Conservation (phyloP, 37 sponge, comb jelly and placozoan genomes). For the Halichondria panicea region DNA sequence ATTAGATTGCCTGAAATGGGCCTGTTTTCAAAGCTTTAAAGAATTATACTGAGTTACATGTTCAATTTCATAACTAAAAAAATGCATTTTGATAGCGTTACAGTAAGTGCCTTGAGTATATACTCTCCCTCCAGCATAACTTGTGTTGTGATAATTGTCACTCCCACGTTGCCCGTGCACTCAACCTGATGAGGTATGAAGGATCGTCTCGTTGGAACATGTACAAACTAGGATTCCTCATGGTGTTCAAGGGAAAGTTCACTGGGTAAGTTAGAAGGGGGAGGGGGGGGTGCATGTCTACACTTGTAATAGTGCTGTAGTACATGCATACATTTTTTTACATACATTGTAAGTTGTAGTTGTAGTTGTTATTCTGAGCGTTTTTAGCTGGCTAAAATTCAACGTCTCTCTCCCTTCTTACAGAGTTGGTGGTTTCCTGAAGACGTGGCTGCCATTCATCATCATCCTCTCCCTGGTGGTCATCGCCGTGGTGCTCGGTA, state of each 20-base stretch:
- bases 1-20: no score
- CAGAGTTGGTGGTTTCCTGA: slow-evolving; percentile 69
- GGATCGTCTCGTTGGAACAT: slow-evolving; percentile 95
- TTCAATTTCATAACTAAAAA: no score
- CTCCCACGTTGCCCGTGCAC: slow-evolving; percentile 93
- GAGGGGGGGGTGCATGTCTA: no score
- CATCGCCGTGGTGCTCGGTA: slow-evolving; percentile 23
- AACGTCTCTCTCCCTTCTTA: neutral
- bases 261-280: slow-evolving; percentile 80
- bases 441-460: slow-evolving; percentile 90
- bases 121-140: slow-evolving; percentile 76
- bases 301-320: no score
- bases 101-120: no score
- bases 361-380: no score
- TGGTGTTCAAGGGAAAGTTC: slow-evolving; percentile 81
- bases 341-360: no score
- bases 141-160: slow-evolving; percentile 98
- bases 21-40: no score
- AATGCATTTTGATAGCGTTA: no score
- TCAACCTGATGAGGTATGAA: slow-evolving; percentile 93
- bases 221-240: slow-evolving; percentile 85
- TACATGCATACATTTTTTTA: no score
- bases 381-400: no score
- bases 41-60: no score
- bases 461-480: slow-evolving; percentile 43